Conservation (phyloP, 2,113 vertebrate genomes). For the Macrotis lagotis region DNA sequence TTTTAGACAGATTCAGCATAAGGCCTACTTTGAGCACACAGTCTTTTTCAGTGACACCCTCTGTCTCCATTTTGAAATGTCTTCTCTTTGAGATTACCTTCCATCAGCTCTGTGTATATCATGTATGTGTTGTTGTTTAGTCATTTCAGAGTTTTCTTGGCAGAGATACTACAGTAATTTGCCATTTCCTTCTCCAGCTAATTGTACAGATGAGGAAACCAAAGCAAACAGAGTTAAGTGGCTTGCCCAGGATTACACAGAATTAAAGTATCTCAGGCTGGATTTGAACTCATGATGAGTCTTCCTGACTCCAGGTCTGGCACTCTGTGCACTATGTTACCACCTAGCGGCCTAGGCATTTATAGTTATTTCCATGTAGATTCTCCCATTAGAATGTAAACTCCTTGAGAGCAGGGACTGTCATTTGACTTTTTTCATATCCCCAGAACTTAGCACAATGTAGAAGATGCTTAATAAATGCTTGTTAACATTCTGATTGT, state of each 20-base stretch:
- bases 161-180: neutral
- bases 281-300: neutral
- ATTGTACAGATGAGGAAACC: neutral
- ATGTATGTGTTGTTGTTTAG: neutral
- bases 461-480: neutral
- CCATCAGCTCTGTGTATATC: neutral
- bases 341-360: neutral
- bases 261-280: neutral
- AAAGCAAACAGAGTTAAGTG: neutral
- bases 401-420: neutral
- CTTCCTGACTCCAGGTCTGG: neutral
- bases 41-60: neutral
- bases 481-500: neutral
- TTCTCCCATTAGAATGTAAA: neutral
- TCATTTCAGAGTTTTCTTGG: neutral
- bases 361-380: neutral
- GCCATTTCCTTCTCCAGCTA: neutral
- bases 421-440: neutral
- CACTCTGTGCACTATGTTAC: neutral
- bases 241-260: neutral
- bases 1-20: neutral
- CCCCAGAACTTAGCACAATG: neutral
- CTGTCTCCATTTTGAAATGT: neutral
- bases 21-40: neutral
- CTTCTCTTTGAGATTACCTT: neutral